Base-by-base conservation (phyloP, 2,113 vertebrate genomes). In the Rallus limicola region DNA sequence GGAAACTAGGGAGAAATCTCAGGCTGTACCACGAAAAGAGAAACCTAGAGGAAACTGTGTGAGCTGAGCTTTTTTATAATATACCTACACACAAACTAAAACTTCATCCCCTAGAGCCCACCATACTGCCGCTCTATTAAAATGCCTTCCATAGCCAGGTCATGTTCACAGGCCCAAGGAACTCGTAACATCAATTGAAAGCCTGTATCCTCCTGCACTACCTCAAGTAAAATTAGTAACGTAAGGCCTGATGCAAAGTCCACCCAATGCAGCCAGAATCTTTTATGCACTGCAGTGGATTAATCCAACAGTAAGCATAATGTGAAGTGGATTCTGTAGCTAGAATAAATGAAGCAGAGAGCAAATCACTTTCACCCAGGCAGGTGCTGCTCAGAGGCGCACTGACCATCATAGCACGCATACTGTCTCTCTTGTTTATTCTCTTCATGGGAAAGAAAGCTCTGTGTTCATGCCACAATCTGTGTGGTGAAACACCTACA, bases 241-340 rank as follows among this genome's bases (percentile, higher is more conserved):
- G 4, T 13, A 23, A 28, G 31, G 65, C 12, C 5, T 13, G 29
- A 52, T 28, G 42, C 8, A 36, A 81, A 86, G 16, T 15, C 13
- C 10, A 44, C 23, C n/a, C 6, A 62, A 67, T 13, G 4, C 19
- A 68, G 20, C 9, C 28, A 76, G 21, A n/a, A 7, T 12, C 26
- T 65, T 68, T 64, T 40, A 5, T 44, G 36, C 18, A 23, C 42
- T 46, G 72, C 38, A 42, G 0, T 17, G 34, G 16, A 10, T 23
- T 11, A 70, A 19, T 62, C 9, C 15, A n/a, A 25, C 0, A 40
- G 20, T 6, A 69, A 34, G 2, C 0, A 1, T 16, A 11, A 46
- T 5, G 6, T 29, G 28, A 97, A 92, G 63, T 31, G 36, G 36
- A 78, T 96, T 44, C 87, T 92, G 62, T 53, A 89, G 46, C 18